These are phyloP conservation scores for Eubucco bourcierii DNA, from an alignment of 2,113 vertebrate genomes.

Conservation along the genomic window DNA sequence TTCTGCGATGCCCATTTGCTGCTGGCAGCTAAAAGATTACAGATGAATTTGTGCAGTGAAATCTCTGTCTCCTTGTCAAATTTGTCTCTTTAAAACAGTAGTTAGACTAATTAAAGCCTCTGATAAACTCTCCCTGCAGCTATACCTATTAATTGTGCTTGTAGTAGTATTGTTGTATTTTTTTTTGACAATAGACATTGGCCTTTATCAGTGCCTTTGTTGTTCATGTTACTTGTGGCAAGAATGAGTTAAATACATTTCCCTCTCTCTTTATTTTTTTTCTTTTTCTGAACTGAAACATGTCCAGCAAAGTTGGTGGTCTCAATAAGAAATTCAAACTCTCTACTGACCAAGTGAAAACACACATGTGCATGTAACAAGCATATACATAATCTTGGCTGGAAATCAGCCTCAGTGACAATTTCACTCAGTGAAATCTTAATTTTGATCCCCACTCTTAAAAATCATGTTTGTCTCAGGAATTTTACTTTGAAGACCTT, in stretches of 20 bases:
- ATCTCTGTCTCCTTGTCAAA: neutral
- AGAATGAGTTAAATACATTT: conserved; percentile 60
- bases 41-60: neutral
- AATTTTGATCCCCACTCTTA: conserved; percentile 30
- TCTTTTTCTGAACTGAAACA: conserved; percentile 29
- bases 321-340: conserved; percentile 67
- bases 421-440: conserved; percentile 59
- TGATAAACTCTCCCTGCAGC: neutral
- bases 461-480: conserved; percentile 34
- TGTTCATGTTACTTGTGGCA: neutral
- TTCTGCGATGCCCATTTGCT: neutral
- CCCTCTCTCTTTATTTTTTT: neutral
- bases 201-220: neutral
- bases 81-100: neutral
- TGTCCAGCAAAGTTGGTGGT: conserved; percentile 71
- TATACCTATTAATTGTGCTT: neutral
- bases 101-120: neutral
- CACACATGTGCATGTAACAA: conserved; percentile 59
- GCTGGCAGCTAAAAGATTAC: neutral
- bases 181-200: neutral
- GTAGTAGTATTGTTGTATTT: neutral
- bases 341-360: conserved; percentile 73
- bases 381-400: conserved; percentile 59
- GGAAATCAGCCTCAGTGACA: conserved; percentile 56
- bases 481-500: conserved; percentile 29